These are phyloP conservation scores for Protophormia terraenovae DNA, from an alignment of 2,888 invertebrate genomes.

Conservation along the genomic window DNA sequence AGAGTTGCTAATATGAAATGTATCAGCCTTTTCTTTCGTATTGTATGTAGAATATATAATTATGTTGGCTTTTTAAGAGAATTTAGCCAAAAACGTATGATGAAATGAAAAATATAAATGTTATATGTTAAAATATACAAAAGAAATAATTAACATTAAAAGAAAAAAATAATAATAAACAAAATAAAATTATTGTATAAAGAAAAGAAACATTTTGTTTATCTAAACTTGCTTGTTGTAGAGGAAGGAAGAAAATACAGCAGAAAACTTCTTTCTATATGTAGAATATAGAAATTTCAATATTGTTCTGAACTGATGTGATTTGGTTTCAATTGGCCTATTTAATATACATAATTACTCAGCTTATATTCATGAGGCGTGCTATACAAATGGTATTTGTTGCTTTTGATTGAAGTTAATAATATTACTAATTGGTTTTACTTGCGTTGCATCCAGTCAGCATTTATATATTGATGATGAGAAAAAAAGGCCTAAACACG, in stretches of 20 bases:
- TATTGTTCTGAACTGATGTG: constrained; percentile 2
- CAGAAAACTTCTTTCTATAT: neutral
- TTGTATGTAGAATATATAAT: constrained; percentile 6
- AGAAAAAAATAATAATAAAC: constrained; percentile 59
- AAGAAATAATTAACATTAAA: constrained; percentile 55
- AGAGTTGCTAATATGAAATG: constrained; percentile 27
- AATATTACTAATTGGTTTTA: constrained; percentile 34
- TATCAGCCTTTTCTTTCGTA: constrained; percentile 27
- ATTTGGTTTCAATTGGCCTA: neutral
- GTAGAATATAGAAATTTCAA: neutral
- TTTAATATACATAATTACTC: constrained; percentile 1
- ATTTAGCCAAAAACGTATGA: constrained; percentile 28
- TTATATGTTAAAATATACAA: constrained; percentile 71
- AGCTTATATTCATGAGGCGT: constrained; percentile 21
- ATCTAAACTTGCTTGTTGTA: constrained; percentile 63
- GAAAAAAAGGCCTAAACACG: neutral
- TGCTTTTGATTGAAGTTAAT: constrained; percentile 29
- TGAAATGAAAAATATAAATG: constrained; percentile 50
- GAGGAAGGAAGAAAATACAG: constrained; percentile 10
- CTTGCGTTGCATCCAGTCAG: constrained; percentile 43
- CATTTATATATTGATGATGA: neutral
- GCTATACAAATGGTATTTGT: constrained; percentile 15
- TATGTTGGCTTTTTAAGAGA: constrained; percentile 32
- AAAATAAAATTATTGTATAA: constrained; percentile 58
- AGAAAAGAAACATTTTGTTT: constrained; percentile 56